Evolutionary conservation across 1,140 invertebrate genomes (phyloP).

Genomic region (Trichonephila clavipes): DNA sequence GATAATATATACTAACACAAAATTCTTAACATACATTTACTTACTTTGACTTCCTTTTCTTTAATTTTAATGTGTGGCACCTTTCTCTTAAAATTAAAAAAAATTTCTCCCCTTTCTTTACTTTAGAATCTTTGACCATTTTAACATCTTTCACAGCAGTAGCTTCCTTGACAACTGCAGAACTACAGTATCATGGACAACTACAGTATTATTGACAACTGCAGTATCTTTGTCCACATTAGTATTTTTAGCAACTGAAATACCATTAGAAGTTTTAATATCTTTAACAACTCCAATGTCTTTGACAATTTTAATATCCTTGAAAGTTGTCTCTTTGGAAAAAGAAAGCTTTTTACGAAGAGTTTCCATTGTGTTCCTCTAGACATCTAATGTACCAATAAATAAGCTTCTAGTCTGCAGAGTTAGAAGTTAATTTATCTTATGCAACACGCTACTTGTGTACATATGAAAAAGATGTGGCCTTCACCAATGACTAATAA

Average conservation of each 20-base stretch:
- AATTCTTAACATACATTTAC: slow-evolving; percentile 15
- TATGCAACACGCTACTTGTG: background rate
- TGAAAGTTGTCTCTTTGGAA: background rate
- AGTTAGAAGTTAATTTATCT: background rate
- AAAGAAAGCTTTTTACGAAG: slow-evolving; percentile 45
- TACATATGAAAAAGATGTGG: slow-evolving; percentile 3
- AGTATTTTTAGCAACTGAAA: no score
- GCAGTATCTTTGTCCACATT: no score
- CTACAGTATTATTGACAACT: no score
- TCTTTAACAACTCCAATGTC: no score
- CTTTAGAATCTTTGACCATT: slow-evolving; percentile 3
- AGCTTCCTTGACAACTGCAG: no score
- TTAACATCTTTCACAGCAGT: no score
- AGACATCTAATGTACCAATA: background rate
- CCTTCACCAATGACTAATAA: slow-evolving; percentile 37
- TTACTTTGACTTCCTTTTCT: slow-evolving; percentile 57
- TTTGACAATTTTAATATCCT: slow-evolving; percentile 6
- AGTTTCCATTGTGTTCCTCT: background rate
- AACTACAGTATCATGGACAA: no score
- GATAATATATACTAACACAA: no score
- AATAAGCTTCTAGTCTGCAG: background rate
- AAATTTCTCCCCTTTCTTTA: slow-evolving; percentile 45
- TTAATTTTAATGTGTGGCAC: slow-evolving; percentile 46
- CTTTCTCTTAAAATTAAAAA: slow-evolving; percentile 50
- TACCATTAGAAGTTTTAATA: no score